Base-by-base conservation (phyloP, 2,797 vertebrate genomes). In the Fistularia commersonii region DNA sequence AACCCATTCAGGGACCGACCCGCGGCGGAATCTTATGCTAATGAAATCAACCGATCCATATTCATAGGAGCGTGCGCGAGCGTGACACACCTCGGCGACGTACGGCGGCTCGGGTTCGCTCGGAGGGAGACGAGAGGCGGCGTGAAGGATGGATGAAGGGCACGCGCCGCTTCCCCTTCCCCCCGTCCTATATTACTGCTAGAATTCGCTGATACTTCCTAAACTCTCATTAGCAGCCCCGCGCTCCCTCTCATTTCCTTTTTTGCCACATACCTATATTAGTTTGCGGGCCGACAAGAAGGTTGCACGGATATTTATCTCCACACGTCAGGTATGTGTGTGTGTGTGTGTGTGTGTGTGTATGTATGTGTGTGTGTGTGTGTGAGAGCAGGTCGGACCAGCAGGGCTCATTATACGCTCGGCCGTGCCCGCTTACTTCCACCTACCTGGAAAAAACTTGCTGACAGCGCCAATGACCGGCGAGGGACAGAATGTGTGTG, bases 381-480 rank as follows among this genome's bases (percentile, higher is more conserved):
- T 13, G 61, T 49, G 45, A 39, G 11, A 6, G 39, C 63, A 75
- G 69, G 64, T 74, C 64, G 49, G 66, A 54, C 58, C 69, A 69
- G 76, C 37, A 4, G 60, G 59, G 61, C 66, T 82, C 76, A 70
- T 84, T 84, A 76, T 48, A 47, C 39, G 62, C 67, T 71, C 40
- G 0, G 53, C 61, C 69, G 60, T 69, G 70, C 65, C 51, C 62
- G 70, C 69, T 64, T 51, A 74, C 76, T 64, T 67, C 64, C 79
- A 72, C 79, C 71, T 73, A 73, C 62, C 76, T 66, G 67, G 43
- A 55, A 69, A 67, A 69, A 79, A 72, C 41, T 60, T 74, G 77
- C 79, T 79, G 81, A 81, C 66, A 58, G 64, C 53, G 50, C 41
- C n/a, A 35, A 41, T 64, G 79, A 74, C 61, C 54, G 60, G 72